These are phyloP conservation scores for Cryptoprocta ferox DNA, from an alignment of 2,797 vertebrate species.

Conservation along the genomic window DNA sequence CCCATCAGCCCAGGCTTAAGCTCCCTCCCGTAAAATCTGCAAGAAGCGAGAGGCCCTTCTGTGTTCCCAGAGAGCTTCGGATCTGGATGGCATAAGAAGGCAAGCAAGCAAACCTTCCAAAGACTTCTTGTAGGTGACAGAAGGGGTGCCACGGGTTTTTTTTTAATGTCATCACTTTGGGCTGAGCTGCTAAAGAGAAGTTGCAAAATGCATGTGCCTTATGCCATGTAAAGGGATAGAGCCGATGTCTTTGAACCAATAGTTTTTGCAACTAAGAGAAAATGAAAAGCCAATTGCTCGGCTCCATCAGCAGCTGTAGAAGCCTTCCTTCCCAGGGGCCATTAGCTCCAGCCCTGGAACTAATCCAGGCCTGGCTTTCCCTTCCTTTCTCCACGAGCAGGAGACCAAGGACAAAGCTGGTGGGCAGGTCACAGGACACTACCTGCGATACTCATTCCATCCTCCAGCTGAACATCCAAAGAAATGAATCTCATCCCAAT, in stretches of 20 bases:
- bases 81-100: not conserved
- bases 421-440: not conserved
- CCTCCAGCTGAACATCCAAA: not conserved
- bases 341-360: conserved; percentile 26
- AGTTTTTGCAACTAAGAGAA: not conserved
- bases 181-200: not conserved
- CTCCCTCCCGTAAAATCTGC: not conserved
- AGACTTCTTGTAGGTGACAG: not conserved
- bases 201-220: not conserved
- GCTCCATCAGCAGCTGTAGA: not conserved
- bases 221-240: not conserved
- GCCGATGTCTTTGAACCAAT: not conserved
- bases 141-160: not conserved
- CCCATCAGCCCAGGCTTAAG: not conserved
- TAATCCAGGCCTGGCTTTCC: not conserved
- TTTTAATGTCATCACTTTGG: not conserved
- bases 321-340: conserved; percentile 30
- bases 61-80: not conserved
- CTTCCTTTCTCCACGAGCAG: not conserved
- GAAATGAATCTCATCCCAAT: conserved; percentile 68
- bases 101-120: not conserved
- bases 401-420: conserved; percentile 64
- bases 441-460: not conserved
- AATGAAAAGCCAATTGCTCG: conserved; percentile 41
- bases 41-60: not conserved